phyloP scores from a whole-genome alignment of 2,797 vertebrate species.

The Glossophaga mutica region DNA sequence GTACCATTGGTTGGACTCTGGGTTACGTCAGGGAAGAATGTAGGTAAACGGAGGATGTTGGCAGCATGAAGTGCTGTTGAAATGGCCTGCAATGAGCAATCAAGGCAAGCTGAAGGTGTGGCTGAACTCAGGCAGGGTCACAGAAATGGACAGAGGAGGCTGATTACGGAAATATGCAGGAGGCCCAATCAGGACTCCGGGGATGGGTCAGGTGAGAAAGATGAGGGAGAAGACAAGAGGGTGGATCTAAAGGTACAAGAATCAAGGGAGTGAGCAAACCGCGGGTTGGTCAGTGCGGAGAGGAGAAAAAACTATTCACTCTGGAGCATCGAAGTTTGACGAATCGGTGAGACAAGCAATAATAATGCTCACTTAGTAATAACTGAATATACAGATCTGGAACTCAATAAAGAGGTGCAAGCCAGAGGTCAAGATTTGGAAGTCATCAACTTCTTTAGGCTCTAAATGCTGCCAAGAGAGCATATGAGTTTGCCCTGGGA shows the following conservation, averaged over 20 bases:
- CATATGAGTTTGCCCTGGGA: not conserved
- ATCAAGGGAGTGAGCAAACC: not conserved
- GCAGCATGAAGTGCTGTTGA: not conserved
- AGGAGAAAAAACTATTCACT: not conserved
- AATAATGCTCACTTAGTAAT: not conserved
- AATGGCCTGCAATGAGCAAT: not conserved
- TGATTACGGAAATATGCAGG: not conserved
- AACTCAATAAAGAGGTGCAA: not conserved
- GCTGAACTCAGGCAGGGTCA: not conserved
- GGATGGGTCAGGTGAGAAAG: rapidly evolving
- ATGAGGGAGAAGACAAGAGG: not conserved
- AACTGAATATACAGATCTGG: not conserved
- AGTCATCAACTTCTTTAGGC: not conserved
- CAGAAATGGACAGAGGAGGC: not conserved
- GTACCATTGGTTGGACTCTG: not conserved
- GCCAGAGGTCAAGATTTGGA: not conserved
- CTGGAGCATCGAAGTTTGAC: not conserved
- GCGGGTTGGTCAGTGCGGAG: not conserved
- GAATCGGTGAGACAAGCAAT: not conserved
- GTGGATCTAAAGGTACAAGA: not conserved
- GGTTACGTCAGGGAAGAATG: not conserved
- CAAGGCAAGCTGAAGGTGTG: not conserved
- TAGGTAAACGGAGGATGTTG: not conserved
- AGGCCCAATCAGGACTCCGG: not conserved
- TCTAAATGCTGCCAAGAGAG: not conserved